Evolutionary conservation across 2,113 vertebrate genomes (phyloP), one percentile per base, ranked within the genome.

Genomic region (Eubucco bourcierii): DNA sequence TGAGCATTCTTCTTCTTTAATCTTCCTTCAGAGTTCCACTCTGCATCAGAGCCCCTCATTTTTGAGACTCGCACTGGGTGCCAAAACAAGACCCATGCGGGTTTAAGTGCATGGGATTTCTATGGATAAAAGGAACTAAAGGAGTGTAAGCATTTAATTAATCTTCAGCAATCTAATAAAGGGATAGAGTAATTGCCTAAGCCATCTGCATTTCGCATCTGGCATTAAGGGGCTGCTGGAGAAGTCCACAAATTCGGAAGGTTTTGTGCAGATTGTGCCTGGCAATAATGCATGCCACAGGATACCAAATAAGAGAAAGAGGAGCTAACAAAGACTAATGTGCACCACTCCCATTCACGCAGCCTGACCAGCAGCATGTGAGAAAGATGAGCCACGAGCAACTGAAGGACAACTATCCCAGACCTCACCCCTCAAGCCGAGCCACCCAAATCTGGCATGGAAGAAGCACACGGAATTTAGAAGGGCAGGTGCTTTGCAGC

Each of bases 141-240:
- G 76, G 28, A 93, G 80, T 70, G 74, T 87, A 93, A 95, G 94
- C 92, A 76, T 93, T 96, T 94, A 95, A 93, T 94, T 95, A 92
- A 92, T 95, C 90, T 84, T 74, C 50, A 84, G 74, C 85, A 92
- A 87, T 90, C 88, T 94, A 92, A 94, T 95, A 92, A 91, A 90
- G 88, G 83, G 88, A 93, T 76, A 28, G 83, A 87, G 67, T 94
- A 89, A 95, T 81, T 94, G 87, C 80, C 84, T 88, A 74, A 90
- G 80, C 87, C 80, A 91, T 93, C 82, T 92, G 91, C 80, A 84
- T 94, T 79, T 67, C 46, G 81, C 80, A 80, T 94, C 84, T 92
- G 87, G 84, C 87, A 92, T 31, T 25, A 37, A 29, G 46, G 46
- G 76, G 37, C 77, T 88, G 66, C 88, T 75, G 84, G 88, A 90